A percentile compares a stretch with the other conserved stretches of the same genome.
phyloP scores from a whole-genome alignment of 2,888 invertebrate genomes.

The Drosophila macrospina region DNA sequence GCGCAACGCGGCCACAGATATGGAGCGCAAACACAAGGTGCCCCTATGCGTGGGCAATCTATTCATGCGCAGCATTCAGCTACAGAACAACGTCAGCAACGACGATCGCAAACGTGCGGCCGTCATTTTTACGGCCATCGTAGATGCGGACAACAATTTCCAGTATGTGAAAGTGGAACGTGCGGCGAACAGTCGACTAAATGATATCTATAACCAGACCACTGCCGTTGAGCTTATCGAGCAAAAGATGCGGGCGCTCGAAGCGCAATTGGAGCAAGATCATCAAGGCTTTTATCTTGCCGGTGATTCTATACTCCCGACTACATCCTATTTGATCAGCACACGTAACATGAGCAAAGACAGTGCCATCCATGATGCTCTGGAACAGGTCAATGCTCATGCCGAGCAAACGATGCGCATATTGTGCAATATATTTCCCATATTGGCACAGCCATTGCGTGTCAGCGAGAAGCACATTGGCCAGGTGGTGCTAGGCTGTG shows the following conservation, averaged over 20 bases:
- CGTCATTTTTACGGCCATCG: slow-evolving; percentile 82
- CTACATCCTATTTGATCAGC: slow-evolving; percentile 80
- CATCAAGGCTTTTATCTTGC: slow-evolving; percentile 74
- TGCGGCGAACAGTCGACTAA: slow-evolving; percentile 69
- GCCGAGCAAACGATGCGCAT: slow-evolving; percentile 80
- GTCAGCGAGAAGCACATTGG: slow-evolving; percentile 82
- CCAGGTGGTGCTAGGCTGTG: slow-evolving; percentile 83
- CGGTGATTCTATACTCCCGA: slow-evolving; percentile 78
- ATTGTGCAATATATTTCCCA: slow-evolving; percentile 83
- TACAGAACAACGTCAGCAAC: slow-evolving; percentile 72
- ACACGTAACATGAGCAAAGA: slow-evolving; percentile 67
- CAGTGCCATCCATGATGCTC: slow-evolving; percentile 58
- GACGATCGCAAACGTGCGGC: slow-evolving; percentile 77
- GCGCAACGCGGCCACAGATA: slow-evolving; percentile 78
- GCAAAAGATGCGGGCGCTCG: slow-evolving; percentile 63
- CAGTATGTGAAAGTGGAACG: slow-evolving; percentile 82
- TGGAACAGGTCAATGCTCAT: slow-evolving; percentile 73
- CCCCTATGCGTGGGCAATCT: slow-evolving; percentile 83
- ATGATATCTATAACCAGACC: slow-evolving; percentile 82
- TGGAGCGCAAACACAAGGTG: slow-evolving; percentile 80
- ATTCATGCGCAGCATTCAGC: slow-evolving; percentile 82
- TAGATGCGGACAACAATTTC: slow-evolving; percentile 83
- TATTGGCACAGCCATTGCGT: slow-evolving; percentile 81
- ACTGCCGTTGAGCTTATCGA: slow-evolving; percentile 79
- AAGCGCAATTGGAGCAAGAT: slow-evolving; percentile 46